These are phyloP conservation scores for Arge pagana DNA, from an alignment of 2,888 invertebrate species.

Conservation along the genomic window DNA sequence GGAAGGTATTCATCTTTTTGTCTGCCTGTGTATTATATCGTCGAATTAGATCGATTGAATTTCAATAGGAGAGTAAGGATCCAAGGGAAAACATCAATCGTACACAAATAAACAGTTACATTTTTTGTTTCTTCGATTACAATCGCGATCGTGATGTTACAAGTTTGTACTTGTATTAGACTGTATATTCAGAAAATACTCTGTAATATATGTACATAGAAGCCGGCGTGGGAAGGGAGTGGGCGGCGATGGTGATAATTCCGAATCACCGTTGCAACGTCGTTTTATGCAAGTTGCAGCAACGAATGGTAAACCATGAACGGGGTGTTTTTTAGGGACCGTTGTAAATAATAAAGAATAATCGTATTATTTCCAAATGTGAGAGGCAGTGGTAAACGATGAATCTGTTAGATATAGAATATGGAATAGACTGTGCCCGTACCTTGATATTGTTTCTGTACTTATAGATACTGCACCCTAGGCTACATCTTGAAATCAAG, in stretches of 20 bases:
- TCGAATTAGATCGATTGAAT: no score
- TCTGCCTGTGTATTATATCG: no score
- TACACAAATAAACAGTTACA: no score
- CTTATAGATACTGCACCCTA: conserved; percentile 44
- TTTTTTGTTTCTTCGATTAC: neutral
- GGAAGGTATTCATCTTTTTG: no score
- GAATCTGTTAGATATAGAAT: conserved; percentile 51
- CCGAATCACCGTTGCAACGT: conserved; percentile 8
- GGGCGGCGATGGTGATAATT: neutral
- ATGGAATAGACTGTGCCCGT: conserved; percentile 54
- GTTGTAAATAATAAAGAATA: neutral
- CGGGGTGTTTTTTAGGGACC: no score
- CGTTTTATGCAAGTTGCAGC: conserved; percentile 15
- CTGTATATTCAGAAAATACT: conserved; percentile 19
- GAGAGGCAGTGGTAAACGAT: conserved; percentile 42
- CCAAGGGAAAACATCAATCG: no score
- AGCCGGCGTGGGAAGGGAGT: neutral
- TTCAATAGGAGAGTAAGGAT: no score
- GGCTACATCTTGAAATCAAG: conserved; percentile 10
- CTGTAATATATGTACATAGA: conserved; percentile 54
- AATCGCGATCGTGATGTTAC: conserved; percentile 2
- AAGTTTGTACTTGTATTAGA: conserved; percentile 13
- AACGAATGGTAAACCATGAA: conserved; percentile 7
- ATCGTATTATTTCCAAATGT: conserved; percentile 36
- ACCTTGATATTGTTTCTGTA: conserved; percentile 56